These are phyloP conservation scores for Ahaetulla prasina DNA, from an alignment of 2,113 vertebrate species.

Conservation along the genomic window DNA sequence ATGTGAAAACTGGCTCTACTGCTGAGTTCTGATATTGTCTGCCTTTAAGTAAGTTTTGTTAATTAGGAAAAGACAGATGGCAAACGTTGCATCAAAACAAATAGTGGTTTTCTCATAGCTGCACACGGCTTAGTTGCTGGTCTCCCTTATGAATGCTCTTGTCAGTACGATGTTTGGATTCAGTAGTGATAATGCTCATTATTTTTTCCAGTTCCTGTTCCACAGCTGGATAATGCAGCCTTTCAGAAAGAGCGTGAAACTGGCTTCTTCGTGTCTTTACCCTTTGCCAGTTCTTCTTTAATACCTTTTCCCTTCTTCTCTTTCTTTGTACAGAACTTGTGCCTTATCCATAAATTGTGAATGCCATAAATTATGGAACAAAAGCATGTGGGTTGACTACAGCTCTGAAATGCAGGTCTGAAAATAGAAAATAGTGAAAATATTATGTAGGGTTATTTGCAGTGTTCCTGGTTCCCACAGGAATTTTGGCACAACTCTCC, in stretches of 20 bases:
- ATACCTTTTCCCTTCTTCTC: too few species aligned
- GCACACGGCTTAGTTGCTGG: not conserved
- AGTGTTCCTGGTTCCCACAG: not conserved
- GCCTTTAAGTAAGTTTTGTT: not conserved
- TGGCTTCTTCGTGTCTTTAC: not conserved
- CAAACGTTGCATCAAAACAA: not conserved
- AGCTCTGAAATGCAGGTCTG: not conserved
- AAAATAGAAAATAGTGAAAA: constrained; percentile 3
- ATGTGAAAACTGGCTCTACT: not conserved
- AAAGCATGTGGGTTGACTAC: not conserved
- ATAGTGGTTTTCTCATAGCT: too few species aligned
- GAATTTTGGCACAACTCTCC: constrained; percentile 7
- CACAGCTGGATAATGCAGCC: not conserved
- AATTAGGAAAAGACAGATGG: not conserved
- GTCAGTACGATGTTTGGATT: not conserved
- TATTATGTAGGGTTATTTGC: not conserved
- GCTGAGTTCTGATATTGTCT: not conserved
- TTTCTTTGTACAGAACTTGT: not conserved
- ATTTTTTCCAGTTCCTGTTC: not conserved
- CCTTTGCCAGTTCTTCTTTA: not conserved
- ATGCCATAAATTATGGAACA: constrained; percentile 12
- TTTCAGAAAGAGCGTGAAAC: not conserved
- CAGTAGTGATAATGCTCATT: not conserved
- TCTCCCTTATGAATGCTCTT: not conserved
- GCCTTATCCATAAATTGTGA: constrained; percentile 4